Percentiles rank a stretch among this genome's conserved stretches.
Conservation (phyloP, 2,888 invertebrate species). For the Gandaritis pyraliata region DNA sequence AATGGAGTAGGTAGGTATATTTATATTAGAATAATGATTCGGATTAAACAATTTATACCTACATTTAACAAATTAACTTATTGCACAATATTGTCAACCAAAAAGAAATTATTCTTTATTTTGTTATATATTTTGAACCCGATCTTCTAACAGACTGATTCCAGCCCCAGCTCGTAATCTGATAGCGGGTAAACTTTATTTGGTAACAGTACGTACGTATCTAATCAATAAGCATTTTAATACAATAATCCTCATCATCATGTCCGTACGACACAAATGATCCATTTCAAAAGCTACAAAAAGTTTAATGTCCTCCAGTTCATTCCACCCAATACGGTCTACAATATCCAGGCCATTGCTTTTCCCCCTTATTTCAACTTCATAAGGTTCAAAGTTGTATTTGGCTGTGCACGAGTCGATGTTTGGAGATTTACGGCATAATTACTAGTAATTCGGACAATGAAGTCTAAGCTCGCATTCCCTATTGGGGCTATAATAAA, state of each 20-base stretch:
- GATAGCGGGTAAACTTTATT: slow-evolving; percentile 11
- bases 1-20: neutral
- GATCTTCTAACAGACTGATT: slow-evolving; percentile 16
- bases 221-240: slow-evolving; percentile 11
- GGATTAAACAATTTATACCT: neutral
- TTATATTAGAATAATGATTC: no score
- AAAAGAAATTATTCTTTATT: no score
- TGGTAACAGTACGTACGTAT: slow-evolving; percentile 2
- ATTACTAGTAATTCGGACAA: slow-evolving; percentile 50
- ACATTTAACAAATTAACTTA: neutral
- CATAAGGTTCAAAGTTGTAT: slow-evolving; percentile 25
- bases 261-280: slow-evolving; percentile 32
- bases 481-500: slow-evolving; percentile 38
- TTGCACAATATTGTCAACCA: neutral
- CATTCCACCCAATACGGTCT: slow-evolving; percentile 46
- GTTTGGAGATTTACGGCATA: slow-evolving; percentile 40
- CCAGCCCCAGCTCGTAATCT: neutral
- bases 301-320: slow-evolving; percentile 51
- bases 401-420: slow-evolving; percentile 12
- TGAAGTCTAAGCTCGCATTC: slow-evolving; percentile 40
- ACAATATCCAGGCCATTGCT: slow-evolving; percentile 5
- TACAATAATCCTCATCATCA: slow-evolving; percentile 36
- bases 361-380: slow-evolving; percentile 23
- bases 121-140: neutral
- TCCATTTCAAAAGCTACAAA: slow-evolving; percentile 41